A percentile compares a stretch with the other conserved stretches of the same genome.
Evolutionary conservation across 2,113 vertebrate species (phyloP).

Genomic region (Eulemur macaco): DNA sequence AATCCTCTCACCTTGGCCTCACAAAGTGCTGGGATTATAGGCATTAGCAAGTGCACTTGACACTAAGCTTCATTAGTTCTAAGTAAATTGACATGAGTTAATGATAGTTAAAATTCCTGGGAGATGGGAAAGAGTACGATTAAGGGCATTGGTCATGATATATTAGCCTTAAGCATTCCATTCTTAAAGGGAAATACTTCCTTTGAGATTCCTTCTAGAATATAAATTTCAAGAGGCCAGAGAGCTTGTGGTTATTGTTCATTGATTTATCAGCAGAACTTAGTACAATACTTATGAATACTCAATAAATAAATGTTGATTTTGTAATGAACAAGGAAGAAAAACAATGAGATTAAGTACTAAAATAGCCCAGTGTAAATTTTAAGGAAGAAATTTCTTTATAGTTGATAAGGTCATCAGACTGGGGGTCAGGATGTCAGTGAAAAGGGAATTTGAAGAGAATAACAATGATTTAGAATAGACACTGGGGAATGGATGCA

Average conservation of each 20-base stretch:
- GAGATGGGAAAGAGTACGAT: background rate
- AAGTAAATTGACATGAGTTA: background rate
- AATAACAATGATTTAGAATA: constrained; percentile 1
- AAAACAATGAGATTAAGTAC: background rate
- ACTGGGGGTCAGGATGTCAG: background rate
- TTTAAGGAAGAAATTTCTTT: background rate
- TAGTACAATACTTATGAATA: background rate
- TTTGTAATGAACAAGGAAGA: background rate
- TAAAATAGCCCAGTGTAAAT: background rate
- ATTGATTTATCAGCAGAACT: background rate
- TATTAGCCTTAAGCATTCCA: background rate
- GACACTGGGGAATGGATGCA: background rate
- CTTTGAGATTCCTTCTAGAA: background rate
- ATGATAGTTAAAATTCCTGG: background rate
- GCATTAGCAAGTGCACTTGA: too few species aligned
- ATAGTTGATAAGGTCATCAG: background rate
- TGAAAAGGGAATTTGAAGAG: constrained; percentile 1
- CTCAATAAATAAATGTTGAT: background rate
- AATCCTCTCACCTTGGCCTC: too few species aligned
- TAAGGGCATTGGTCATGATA: background rate
- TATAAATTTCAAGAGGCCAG: background rate
- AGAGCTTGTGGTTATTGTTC: background rate
- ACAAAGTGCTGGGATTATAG: too few species aligned
- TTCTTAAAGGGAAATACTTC: background rate
- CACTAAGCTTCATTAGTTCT: background rate